Evolutionary conservation across 2,113 vertebrate genomes (phyloP).

Genomic region (Pholis gunnellus): DNA sequence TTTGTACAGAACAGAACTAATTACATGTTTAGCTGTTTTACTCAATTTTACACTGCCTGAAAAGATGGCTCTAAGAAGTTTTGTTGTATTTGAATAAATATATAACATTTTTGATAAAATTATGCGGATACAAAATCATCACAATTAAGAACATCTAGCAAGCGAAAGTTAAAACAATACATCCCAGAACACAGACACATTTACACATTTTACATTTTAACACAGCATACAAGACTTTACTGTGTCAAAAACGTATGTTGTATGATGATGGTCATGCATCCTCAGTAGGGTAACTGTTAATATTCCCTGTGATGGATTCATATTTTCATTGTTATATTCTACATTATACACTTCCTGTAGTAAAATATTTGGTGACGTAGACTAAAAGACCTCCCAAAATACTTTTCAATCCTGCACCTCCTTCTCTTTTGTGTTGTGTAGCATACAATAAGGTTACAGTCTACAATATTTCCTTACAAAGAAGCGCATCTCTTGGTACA

Average conservation of each 20-base stretch:
- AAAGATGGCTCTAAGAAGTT: too few relatives aligned
- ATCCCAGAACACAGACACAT: neutral
- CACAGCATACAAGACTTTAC: neutral
- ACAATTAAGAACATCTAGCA: neutral
- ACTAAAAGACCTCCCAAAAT: neutral
- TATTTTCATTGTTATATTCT: neutral
- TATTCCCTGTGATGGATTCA: neutral
- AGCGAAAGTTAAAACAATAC: neutral
- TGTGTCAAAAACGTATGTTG: neutral
- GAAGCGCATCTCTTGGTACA: constrained; percentile 48
- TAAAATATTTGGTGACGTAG: neutral
- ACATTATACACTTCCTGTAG: neutral
- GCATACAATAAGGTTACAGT: neutral
- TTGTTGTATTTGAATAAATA: neutral
- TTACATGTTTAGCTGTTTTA: neutral
- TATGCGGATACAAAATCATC: neutral
- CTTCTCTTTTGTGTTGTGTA: neutral
- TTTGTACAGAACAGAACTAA: neutral
- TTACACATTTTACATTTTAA: neutral
- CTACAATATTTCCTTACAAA: constrained; percentile 34
- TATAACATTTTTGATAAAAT: neutral
- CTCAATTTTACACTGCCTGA: neutral
- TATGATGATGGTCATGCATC: neutral
- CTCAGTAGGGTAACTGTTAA: neutral
- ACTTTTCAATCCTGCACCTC: neutral